These are phyloP conservation scores for Bombylius discolor DNA, from an alignment of 2,888 invertebrate genomes.

Conservation along the genomic window DNA sequence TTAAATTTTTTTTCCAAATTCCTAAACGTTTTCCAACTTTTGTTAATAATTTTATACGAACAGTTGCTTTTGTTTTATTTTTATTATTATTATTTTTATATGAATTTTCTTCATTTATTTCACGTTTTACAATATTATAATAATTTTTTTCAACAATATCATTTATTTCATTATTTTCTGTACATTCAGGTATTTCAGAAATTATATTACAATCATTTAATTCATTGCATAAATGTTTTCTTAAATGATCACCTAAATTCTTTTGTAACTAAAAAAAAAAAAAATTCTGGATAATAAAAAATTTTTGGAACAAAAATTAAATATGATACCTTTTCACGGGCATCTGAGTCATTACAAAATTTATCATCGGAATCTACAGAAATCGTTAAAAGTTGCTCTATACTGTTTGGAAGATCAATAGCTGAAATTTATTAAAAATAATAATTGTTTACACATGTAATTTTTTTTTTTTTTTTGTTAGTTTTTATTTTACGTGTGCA, in stretches of 20 bases:
- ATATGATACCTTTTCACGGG: conserved; percentile 8
- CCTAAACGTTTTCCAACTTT: conserved; percentile 19
- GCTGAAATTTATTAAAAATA: conserved; percentile 23
- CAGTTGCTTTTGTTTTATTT: conserved; percentile 5
- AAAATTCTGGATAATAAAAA: no score
- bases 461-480: no score
- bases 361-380: conserved; percentile 32
- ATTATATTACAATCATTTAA: conserved; percentile 18
- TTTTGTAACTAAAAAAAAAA: conserved; percentile 4
- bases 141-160: conserved; percentile 9
- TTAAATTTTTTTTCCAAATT: conserved; percentile 24
- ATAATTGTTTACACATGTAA: no score
- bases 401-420: conserved; percentile 37
- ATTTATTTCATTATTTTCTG: conserved; percentile 8
- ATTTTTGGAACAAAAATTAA: no score
- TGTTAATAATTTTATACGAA: conserved; percentile 18
- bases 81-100: background rate
- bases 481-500: conserved; percentile 37
- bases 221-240: conserved; percentile 16
- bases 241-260: conserved; percentile 14
- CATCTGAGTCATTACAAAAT: conserved; percentile 33
- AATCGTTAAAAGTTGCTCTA: conserved; percentile 39
- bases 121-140: conserved; percentile 16
- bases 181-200: conserved; percentile 17
- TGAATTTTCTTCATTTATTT: background rate